Base-by-base conservation (phyloP, 2,888 invertebrate species). In the Drosophila eohydei region DNA sequence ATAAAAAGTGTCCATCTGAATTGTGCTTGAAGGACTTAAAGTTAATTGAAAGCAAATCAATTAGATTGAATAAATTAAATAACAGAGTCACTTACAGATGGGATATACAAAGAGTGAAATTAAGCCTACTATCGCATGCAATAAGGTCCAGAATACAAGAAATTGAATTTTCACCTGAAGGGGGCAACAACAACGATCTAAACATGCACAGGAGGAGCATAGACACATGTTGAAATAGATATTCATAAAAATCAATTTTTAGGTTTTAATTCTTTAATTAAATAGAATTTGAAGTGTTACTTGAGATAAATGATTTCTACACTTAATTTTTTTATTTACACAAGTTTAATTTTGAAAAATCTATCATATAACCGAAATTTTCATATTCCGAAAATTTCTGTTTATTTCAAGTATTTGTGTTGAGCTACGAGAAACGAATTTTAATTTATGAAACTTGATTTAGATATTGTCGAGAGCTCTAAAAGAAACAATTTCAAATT, bases 131-230 rank as follows among this genome's bases (percentile, higher is more conserved):
- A 54, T 2, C 3, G 38, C 54, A 28, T 54, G 54, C 0, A 54
- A 11, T 5, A 54, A n/a, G 3, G 54, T 54, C 40, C 54, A 54
- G 16, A 54, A 54, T 3, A 54, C 40, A 5, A 54, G 28, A 30
- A 54, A 54, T 12, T 54, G 54, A 7, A 36, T 30, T 16, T 54
- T 54, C 28, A 40, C 14, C 30, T 54, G 54, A 5, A 54, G 54
- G 3, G 38, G 28, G 11, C 54, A 54, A 16, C 16, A 54, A n/a
- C 40, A 54, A 6, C 40, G 9, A 30, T 54, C 28, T 11, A 54
- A 2, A 1, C 40, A 54, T 12, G 54, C 40, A 5, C 51, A 36
- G 14, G 14, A 4, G 2, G 14, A 3, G 6, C 14, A 52, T 8
- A 26, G 34, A 8, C 54, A 54, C 54, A 54, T 54, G 6, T 12